phyloP scores from a whole-genome alignment of 2,888 invertebrate species.

The Amorpha juglandis region DNA sequence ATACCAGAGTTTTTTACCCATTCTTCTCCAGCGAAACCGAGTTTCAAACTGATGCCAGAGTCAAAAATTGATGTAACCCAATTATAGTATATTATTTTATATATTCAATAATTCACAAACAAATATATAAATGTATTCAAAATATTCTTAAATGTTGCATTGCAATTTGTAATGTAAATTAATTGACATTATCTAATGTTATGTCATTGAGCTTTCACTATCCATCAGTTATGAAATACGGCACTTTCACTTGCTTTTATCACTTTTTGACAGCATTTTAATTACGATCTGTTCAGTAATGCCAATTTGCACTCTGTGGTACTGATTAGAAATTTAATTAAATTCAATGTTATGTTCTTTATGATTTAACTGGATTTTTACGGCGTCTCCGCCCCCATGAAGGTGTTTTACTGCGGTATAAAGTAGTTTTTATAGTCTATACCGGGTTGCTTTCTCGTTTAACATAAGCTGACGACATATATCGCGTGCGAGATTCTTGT shows the following conservation, averaged over 20 bases:
- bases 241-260: constrained; percentile 36
- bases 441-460: too few relatives aligned
- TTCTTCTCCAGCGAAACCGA: too few relatives aligned
- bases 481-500: too few relatives aligned
- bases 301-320: neutral
- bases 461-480: too few relatives aligned
- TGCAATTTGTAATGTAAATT: constrained; percentile 3
- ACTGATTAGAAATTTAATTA: neutral
- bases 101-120: too few relatives aligned
- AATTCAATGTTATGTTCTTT: neutral
- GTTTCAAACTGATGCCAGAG: too few relatives aligned
- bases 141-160: neutral
- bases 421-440: too few relatives aligned
- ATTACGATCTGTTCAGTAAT: constrained; percentile 21
- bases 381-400: too few relatives aligned
- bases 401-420: too few relatives aligned
- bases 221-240: constrained; percentile 28
- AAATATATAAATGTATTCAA: neutral
- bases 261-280: constrained; percentile 25
- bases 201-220: constrained; percentile 32
- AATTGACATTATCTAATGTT: constrained; percentile 19
- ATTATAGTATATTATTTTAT: too few relatives aligned
- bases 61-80: too few relatives aligned
- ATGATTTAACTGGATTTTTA: neutral
- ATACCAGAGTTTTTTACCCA: too few relatives aligned